A percentile compares a stretch with the other conserved stretches of the same genome.
Conservation (phyloP, 2,888 invertebrate genomes). For the Andrena chrysosceles region DNA sequence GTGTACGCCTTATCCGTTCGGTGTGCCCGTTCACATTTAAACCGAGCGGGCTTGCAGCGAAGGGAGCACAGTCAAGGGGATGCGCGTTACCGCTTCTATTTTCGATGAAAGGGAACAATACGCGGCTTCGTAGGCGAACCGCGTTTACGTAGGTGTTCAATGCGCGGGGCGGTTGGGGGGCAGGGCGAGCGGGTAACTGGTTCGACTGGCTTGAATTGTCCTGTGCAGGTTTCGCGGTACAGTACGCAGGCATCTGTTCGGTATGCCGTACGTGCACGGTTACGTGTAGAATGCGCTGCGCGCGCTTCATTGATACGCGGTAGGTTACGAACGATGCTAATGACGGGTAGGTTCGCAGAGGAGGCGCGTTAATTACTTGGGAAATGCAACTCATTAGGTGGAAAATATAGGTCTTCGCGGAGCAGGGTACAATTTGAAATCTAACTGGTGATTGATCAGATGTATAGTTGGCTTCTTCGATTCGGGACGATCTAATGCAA, state of each 20-base stretch:
- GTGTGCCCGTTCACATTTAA: conserved; percentile 42
- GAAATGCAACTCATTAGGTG: background rate
- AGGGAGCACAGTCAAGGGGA: conserved; percentile 12
- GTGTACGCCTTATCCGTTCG: conserved; percentile 43
- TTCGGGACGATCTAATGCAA: too few relatives aligned
- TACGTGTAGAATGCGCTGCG: conserved; percentile 8
- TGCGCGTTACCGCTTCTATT: conserved; percentile 51
- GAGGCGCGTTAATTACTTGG: background rate
- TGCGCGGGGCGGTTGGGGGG: conserved; percentile 15
- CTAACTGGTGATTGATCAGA: background rate
- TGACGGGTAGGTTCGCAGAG: background rate
- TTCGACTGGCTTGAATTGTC: conserved; percentile 53
- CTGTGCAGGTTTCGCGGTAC: conserved; percentile 41
- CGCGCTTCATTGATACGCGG: conserved; percentile 6
- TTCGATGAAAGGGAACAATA: conserved; percentile 51
- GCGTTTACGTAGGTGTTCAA: conserved; percentile 55
- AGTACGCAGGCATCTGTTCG: conserved; percentile 21
- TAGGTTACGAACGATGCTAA: background rate
- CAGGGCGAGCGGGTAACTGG: conserved; percentile 44
- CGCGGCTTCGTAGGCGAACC: conserved; percentile 52
- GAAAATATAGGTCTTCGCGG: too few relatives aligned
- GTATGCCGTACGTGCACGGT: conserved; percentile 16
- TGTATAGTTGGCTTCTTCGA: too few relatives aligned
- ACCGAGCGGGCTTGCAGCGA: conserved; percentile 7
- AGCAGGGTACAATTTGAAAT: background rate